Percentiles rank a stretch among this genome's conserved stretches.
Conservation (phyloP, 2,888 invertebrate species). For the Brenthis ino region DNA sequence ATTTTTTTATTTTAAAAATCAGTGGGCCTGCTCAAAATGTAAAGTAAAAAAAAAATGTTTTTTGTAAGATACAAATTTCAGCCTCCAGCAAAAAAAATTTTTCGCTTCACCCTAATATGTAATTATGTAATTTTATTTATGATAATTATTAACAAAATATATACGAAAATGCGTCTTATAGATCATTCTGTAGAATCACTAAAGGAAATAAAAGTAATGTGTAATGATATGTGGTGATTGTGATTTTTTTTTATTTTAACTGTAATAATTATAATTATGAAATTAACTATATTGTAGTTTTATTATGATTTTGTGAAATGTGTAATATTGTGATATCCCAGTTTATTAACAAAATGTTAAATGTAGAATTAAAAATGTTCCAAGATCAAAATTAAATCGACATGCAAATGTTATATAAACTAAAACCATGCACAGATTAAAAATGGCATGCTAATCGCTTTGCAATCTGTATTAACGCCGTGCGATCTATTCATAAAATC, state of each 20-base stretch:
- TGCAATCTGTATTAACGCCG: neutral
- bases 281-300: neutral
- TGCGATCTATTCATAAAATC: neutral
- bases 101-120: too few species aligned
- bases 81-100: too few species aligned
- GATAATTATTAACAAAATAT: too few species aligned
- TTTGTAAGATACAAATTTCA: too few species aligned
- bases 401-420: constrained; percentile 11
- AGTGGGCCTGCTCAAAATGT: too few species aligned
- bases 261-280: neutral
- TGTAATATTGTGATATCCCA: neutral
- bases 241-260: constrained; percentile 5
- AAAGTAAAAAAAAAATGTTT: too few species aligned
- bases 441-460: constrained; percentile 9
- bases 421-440: constrained; percentile 11
- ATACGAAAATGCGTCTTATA: constrained; percentile 8
- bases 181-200: neutral
- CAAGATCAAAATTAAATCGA: neutral
- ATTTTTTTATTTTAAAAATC: too few species aligned
- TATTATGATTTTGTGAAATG: neutral
- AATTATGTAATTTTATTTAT: too few species aligned
- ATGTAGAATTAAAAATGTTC: neutral
- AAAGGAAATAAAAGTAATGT: constrained; percentile 6
- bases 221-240: constrained; percentile 13
- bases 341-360: neutral